Percentiles rank a stretch among this genome's conserved stretches.
phyloP scores from a whole-genome alignment of 2,888 invertebrate genomes.

The Bugula neritina region DNA sequence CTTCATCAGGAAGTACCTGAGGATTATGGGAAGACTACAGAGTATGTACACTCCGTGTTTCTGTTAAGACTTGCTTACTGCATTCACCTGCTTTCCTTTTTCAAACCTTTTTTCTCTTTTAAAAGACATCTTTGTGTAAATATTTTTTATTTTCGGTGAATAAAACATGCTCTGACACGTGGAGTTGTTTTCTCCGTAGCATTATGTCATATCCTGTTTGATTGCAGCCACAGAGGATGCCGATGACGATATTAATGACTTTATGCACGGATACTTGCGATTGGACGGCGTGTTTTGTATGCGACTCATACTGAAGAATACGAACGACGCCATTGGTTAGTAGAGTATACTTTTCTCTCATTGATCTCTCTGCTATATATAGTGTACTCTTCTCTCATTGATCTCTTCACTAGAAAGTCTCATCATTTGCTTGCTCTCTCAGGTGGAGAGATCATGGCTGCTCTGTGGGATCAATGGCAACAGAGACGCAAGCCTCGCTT shows the following conservation, averaged over 20 bases:
- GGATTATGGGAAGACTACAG: constrained; percentile 24
- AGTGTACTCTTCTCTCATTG: background rate
- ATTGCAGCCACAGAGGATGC: background rate
- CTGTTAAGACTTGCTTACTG: no score
- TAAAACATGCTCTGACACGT: no score
- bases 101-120: no score
- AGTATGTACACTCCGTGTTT: no score
- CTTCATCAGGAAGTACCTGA: constrained; percentile 27
- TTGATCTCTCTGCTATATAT: background rate
- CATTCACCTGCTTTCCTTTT: no score
- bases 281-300: constrained; percentile 24
- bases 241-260: constrained; percentile 19
- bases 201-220: background rate
- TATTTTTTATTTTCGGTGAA: no score
- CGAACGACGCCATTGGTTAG: constrained; percentile 26
- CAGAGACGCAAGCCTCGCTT: constrained; percentile 17
- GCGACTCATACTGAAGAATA: constrained; percentile 26
- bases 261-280: constrained; percentile 23
- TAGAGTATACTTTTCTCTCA: background rate
- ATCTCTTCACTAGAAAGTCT: background rate
- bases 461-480: constrained; percentile 25
- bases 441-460: constrained; percentile 28
- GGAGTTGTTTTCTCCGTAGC: no score
- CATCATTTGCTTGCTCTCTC: background rate
- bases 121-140: no score